Percentiles rank a stretch among this genome's conserved stretches.
Conservation (phyloP, 2,888 invertebrate species). For the Himalopsyche tibetana region DNA sequence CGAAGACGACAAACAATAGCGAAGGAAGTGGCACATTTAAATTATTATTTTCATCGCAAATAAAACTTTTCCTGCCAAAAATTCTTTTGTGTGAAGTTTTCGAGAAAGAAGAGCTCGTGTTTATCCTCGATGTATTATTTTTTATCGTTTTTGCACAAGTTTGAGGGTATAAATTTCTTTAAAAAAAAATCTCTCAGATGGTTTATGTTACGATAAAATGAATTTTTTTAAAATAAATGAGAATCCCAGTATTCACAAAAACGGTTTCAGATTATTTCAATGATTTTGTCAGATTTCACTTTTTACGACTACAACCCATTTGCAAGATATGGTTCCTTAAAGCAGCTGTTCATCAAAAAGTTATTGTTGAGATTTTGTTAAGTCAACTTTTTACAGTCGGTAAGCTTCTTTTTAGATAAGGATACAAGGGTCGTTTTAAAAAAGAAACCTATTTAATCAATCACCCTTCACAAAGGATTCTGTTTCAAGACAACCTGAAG, state of each 20-base stretch:
- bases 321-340: no score
- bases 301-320: no score
- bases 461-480: no score
- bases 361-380: no score
- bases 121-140: not conserved
- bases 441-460: no score
- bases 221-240: not conserved
- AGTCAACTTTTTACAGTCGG: no score
- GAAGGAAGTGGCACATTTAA: not conserved
- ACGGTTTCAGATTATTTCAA: not conserved
- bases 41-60: constrained; percentile 14
- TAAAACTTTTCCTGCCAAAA: not conserved
- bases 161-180: not conserved
- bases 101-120: not conserved
- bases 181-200: not conserved
- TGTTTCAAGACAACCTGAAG: no score
- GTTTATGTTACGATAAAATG: not conserved
- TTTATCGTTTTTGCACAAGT: not conserved
- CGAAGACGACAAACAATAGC: not conserved
- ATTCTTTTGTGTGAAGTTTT: constrained; percentile 18
- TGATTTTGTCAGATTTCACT: no score
- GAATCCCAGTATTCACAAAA: not conserved
- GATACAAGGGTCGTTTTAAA: no score
- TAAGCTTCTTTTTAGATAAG: no score
- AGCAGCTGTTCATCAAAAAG: no score